phyloP scores from a whole-genome alignment of 2,113 vertebrate genomes.

The Bothrops jararaca region DNA sequence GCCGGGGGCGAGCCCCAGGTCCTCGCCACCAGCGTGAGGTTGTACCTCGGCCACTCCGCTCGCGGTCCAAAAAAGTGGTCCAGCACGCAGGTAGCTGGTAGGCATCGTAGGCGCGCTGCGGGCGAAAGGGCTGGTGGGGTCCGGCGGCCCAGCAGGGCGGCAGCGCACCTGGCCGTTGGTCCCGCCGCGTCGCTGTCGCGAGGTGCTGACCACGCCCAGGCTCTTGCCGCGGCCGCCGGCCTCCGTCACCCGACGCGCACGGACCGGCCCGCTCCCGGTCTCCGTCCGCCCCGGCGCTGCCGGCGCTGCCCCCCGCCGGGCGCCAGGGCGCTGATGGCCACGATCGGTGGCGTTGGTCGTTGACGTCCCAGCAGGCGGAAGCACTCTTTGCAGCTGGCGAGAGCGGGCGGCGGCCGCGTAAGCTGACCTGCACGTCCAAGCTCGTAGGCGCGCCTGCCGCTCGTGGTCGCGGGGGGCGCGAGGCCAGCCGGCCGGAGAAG shows the following conservation, averaged over 20 bases:
- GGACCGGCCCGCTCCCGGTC: slow-evolving; percentile 8
- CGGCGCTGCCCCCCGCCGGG: slow-evolving; percentile 62
- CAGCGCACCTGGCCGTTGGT: slow-evolving; percentile 88
- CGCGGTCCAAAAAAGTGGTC: slow-evolving; percentile 87
- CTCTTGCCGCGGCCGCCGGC: slow-evolving; percentile 85
- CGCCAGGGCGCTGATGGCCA: slow-evolving; percentile 86
- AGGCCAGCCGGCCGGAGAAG: slow-evolving; percentile 82
- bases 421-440: slow-evolving; percentile 90
- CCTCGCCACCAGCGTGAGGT: slow-evolving; percentile 93
- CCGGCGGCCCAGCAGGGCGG: slow-evolving; percentile 82
- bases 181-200: slow-evolving; percentile 88
- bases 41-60: slow-evolving; percentile 87
- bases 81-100: slow-evolving; percentile 92
- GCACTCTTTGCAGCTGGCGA: slow-evolving; percentile 83
- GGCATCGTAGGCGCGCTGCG: slow-evolving; percentile 86
- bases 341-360: slow-evolving; percentile 89
- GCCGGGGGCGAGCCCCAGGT: slow-evolving; percentile 85
- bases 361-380: slow-evolving; percentile 91
- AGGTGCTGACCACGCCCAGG: slow-evolving; percentile 88
- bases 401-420: slow-evolving; percentile 80
- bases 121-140: slow-evolving; percentile 86
- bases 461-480: slow-evolving; percentile 83
- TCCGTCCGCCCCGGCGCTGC: slow-evolving; percentile 52
- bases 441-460: slow-evolving; percentile 85
- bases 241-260: slow-evolving; percentile 69